Evolutionary conservation across 1,140 invertebrate genomes (phyloP), one percentile per base, ranked within the genome.

Genomic region (Anoplolepis gracilipes): DNA sequence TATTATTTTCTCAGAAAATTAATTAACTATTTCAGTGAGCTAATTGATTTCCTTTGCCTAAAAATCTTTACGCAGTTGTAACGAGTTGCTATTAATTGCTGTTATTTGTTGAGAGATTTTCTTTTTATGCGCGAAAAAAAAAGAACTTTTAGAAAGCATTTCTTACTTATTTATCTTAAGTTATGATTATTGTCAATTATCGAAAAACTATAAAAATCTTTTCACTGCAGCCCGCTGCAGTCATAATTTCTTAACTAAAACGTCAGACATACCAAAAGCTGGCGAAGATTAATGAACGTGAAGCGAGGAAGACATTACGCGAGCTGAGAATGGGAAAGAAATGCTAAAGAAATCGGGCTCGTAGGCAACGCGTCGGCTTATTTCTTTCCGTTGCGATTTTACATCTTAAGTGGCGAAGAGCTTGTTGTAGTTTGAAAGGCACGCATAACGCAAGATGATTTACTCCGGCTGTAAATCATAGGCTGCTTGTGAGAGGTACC

Each of bases 391-490:
- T 57, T 30, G 70, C 42, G 25, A 55, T 89, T 87, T 87, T 87
- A 76, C 42, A 64, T 76, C 46, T 75, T 22, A 22, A 85, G 16
- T n/a, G 61, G n/a, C 10, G 42, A 42, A 33, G 36, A 8, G 57
- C 28, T 53, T 28, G 53, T 39, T 42, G 69, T 86, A 70, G 49
- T 87, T 85, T 75, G 69, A 87, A 72, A 46, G 28, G 25, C 67
- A 46, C n/a, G 46, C 42, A 46, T 67, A 87, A 87, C 85, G 16
- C 42, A n/a, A 73, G 64, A 87, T 90, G 88, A 90, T 90, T 90
- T 90, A 90, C 75, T 69, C 49, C 33, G 69, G 42, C 39, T 69
- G 57, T 90, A 89, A 89, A 89, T 89, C 88, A 89, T 67, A n/a
- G 33, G 46, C 55, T 42, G 36, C 19, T 69, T 36, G 28, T 30